These are phyloP conservation scores for Catotricha subobsoleta DNA, from an alignment of 2,888 invertebrate species.

Conservation along the genomic window DNA sequence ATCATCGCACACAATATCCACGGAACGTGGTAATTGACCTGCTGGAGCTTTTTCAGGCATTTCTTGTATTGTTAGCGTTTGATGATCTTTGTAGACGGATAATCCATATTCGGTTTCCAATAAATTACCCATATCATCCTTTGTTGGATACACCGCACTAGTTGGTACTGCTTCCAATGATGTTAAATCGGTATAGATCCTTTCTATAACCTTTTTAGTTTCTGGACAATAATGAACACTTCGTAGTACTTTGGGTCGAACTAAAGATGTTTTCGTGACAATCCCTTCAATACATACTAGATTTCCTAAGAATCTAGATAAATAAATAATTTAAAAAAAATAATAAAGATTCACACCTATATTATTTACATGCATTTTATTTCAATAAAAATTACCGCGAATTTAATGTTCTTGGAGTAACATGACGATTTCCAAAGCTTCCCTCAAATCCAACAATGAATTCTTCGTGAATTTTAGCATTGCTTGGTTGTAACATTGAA, in stretches of 20 bases:
- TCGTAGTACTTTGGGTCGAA: slow-evolving; percentile 86
- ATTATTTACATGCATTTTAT: too few relatives aligned
- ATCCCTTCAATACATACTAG: slow-evolving; percentile 97
- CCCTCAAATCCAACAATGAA: slow-evolving; percentile 92
- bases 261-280: slow-evolving; percentile 88
- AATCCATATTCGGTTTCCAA: slow-evolving; percentile 95
- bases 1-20: slow-evolving; percentile 89
- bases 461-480: slow-evolving; percentile 63
- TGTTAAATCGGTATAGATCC: slow-evolving; percentile 89
- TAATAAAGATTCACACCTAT: background rate
- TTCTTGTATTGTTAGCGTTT: slow-evolving; percentile 92
- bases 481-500: slow-evolving; percentile 62
- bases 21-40: slow-evolving; percentile 85
- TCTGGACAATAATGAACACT: slow-evolving; percentile 93
- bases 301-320: slow-evolving; percentile 58
- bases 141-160: slow-evolving; percentile 76
- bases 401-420: slow-evolving; percentile 82
- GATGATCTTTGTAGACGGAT: slow-evolving; percentile 92
- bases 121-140: slow-evolving; percentile 95
- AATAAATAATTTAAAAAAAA: background rate
- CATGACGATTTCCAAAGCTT: slow-evolving; percentile 93
- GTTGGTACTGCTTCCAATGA: slow-evolving; percentile 86
- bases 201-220: slow-evolving; percentile 82
- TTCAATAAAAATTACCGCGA: slow-evolving; percentile 36
- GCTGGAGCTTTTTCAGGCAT: slow-evolving; percentile 99